phyloP scores from a whole-genome alignment of 1,140 invertebrate genomes.

The Pseudobourletiella spinata region DNA sequence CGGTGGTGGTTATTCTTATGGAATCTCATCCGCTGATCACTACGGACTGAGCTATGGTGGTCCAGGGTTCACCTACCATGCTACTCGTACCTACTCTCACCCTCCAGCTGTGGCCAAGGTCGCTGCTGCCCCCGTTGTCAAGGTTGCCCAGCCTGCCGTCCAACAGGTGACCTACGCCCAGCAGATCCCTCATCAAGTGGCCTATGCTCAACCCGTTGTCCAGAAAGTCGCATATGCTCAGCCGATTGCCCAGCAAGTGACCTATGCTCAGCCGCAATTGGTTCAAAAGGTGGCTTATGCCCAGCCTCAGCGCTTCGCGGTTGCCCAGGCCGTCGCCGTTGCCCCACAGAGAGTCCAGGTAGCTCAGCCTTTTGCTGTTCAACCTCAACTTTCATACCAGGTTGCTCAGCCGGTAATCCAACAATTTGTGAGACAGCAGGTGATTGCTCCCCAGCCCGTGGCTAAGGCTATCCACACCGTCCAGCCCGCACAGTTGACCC shows the following conservation, averaged over 20 bases:
- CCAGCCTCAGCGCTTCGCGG: background rate
- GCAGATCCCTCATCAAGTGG: background rate
- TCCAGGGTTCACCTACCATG: constrained; percentile 15
- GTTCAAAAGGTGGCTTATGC: background rate
- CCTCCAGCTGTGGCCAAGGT: background rate
- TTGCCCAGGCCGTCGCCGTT: background rate
- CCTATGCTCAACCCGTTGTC: background rate
- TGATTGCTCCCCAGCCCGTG: background rate
- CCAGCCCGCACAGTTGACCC: background rate
- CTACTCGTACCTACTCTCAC: constrained; percentile 23
- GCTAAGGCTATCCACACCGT: background rate
- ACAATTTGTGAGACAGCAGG: background rate
- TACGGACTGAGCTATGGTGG: constrained; percentile 20
- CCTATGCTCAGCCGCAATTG: background rate
- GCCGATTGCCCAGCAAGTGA: background rate
- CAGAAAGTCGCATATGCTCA: background rate
- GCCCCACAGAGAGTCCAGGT: constrained; percentile 12
- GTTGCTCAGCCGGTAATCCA: background rate
- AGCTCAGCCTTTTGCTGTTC: background rate
- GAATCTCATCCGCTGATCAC: constrained; percentile 3
- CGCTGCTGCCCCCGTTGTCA: background rate
- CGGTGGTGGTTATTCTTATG: constrained; percentile 6
- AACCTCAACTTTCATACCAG: background rate
- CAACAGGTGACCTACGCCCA: background rate
- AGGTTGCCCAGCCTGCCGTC: background rate